A percentile compares a stretch with the other conserved stretches of the same genome.
Evolutionary conservation across 2,113 vertebrate genomes (phyloP).

Genomic region (Thunnus maccoyii): DNA sequence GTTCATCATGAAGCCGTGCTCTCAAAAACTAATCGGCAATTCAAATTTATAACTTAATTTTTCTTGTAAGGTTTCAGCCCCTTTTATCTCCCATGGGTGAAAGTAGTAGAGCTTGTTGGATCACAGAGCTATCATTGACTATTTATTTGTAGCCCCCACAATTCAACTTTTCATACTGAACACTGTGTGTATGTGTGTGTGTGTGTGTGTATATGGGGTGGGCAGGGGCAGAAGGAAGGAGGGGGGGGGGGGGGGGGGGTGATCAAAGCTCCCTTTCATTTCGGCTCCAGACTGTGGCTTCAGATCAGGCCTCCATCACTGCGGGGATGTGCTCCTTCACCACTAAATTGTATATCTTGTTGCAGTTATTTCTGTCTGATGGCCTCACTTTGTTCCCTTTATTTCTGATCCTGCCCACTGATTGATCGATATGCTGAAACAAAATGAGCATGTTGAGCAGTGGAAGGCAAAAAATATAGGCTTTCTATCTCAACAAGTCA

Average conservation of each 20-base stretch:
- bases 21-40: not conserved
- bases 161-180: conserved; percentile 87
- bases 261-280: conserved; percentile 84
- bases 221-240: not conserved
- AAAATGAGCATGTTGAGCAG: not conserved
- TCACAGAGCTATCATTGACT: conserved; percentile 91
- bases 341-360: conserved; percentile 50
- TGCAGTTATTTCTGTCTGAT: conserved; percentile 59
- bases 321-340: conserved; percentile 62
- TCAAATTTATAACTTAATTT: not conserved
- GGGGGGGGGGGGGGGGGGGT: conserved; percentile 16
- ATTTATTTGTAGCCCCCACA: conserved; percentile 90
- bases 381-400: conserved; percentile 38
- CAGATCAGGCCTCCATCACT: conserved; percentile 60
- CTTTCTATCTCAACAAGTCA: conserved; percentile 8
- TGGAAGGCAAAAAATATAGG: not conserved
- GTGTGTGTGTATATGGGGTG: not conserved
- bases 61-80: not conserved
- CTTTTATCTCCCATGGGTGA: conserved; percentile 20
- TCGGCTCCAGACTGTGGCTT: conserved; percentile 65
- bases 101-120: conserved; percentile 67
- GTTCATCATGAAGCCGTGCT: not conserved
- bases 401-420: conserved; percentile 32
- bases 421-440: conserved; percentile 33
- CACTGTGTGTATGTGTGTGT: not conserved